Evolutionary conservation across 2,888 invertebrate genomes (phyloP), one percentile per base, ranked within the genome.

Genomic region (Altica lythri): DNA sequence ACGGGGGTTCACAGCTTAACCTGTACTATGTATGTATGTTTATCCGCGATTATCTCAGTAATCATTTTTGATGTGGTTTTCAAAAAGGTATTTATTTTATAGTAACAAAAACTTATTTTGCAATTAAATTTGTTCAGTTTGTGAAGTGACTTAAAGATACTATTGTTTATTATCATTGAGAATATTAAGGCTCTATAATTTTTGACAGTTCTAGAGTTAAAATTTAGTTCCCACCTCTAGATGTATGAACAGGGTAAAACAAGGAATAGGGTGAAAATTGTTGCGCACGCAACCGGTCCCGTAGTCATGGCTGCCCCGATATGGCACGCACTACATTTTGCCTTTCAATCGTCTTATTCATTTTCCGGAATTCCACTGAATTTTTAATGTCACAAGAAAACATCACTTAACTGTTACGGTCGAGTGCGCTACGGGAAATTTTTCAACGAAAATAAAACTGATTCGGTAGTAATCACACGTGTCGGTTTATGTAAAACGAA

Each of bases 291-390:
- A 53, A 37, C 25, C 22, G 34, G 30, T 40, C 38, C 52, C 49
- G 30, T 48, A 62, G 62, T 62, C 57, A 64, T 64, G 63, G 63
- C 63, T 53, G 63, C 59, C 60, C 34, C 59, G 59, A 57, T 59
- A 53, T 61, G 53, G 53, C 61, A 61, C 59, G 55, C 56, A 43
- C 55, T 44, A 35, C 42, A 55, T 50, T 60, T 50, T 52, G 47
- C 53, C 55, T 47, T 52, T 45, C 54, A 45, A 59, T 57, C 53
- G 51, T 56, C 53, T 55, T 47, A 52, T 50, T 47, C 55, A 49
- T 51, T 45, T 58, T 49, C 47, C 54, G 53, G 56, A 40, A 50
- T 53, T 55, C 55, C 42, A 40, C 32, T 35, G 44, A 55, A 59
- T 48, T 48, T 53, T 49, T 49, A 44, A 55, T 49, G 45, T 49